Evolutionary conservation across 2,888 invertebrate species (phyloP).

Genomic region (Lithophane ornitopus): DNA sequence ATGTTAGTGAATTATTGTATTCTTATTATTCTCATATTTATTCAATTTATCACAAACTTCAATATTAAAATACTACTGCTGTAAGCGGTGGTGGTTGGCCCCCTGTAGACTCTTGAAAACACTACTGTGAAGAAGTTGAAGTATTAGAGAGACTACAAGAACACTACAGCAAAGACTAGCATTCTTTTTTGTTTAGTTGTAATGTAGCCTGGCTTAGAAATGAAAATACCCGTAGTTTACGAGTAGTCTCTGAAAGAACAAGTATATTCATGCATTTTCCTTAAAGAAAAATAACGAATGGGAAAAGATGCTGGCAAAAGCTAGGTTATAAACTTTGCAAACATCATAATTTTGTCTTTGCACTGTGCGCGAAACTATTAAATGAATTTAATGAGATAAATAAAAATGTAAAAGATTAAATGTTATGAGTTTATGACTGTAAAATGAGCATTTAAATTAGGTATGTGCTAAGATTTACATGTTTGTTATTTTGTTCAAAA

Average conservation of each 20-base stretch:
- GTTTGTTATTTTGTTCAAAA: slow-evolving; percentile 25
- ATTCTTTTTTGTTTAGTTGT: neutral
- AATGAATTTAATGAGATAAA: slow-evolving; percentile 1
- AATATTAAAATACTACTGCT: too few species aligned
- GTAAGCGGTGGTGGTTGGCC: too few species aligned
- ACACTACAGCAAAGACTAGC: neutral
- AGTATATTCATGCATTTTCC: neutral
- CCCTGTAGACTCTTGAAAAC: neutral
- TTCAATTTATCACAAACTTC: too few species aligned
- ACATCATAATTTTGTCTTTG: slow-evolving; percentile 24
- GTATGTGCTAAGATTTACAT: slow-evolving; percentile 13
- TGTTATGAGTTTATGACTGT: slow-evolving; percentile 16
- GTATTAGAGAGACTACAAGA: neutral
- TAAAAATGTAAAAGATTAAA: slow-evolving; percentile 16
- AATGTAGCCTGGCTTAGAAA: neutral
- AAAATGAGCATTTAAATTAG: slow-evolving; percentile 28
- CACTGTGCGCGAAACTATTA: slow-evolving; percentile 3
- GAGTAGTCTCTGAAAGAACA: slow-evolving; percentile 1
- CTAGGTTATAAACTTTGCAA: neutral
- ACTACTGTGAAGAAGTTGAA: neutral
- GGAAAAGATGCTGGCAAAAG: neutral
- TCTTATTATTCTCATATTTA: too few species aligned
- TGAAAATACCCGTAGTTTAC: slow-evolving; percentile 15
- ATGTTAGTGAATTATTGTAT: too few species aligned
- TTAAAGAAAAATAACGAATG: slow-evolving; percentile 14